Evolutionary conservation across 2,888 invertebrate species (phyloP), one percentile per base, ranked within the genome.

Genomic region (Drosophila basisetae): DNA sequence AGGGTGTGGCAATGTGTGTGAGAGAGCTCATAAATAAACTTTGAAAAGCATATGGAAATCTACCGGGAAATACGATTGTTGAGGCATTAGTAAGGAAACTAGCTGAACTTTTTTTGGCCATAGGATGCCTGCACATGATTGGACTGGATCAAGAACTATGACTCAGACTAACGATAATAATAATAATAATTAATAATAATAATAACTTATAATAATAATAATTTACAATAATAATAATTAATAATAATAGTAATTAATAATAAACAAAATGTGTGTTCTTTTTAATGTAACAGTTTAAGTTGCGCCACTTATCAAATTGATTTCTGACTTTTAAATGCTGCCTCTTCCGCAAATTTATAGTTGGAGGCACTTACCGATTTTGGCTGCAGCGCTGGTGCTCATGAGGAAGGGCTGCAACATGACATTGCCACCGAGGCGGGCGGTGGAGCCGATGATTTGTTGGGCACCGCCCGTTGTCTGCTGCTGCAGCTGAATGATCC

Each of bases 371-470:
- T 82, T 75, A 93, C 93, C 93, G 68, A 93, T 91, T 78, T 93
- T 93, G 7, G 85, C 87, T 4, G 82, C 84, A 9, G 82, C 82
- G 2, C 91, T 81, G 16, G 93, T 86, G 78, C 93, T 93, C 69
- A 94, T 92, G 25, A 93, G 91, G 41, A 94, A 92, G 4, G 94
- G 94, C 67, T 93, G 93, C 22, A 93, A 63, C 93, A 94, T 93
- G 6, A 93, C 89, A 82, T 93, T 93, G 13, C 91, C 92, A 0
- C 92, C 81, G 30, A 93, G 82, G 2, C 93, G 92, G 0, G 92
- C 90, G 2, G 91, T 84, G 0, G 92, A 82, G 0, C 93, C 92
- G 13, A 93, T 92, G 6, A 93, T 91, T 73, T 93, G 93, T 47
- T 93, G 92, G 0, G 91, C 73, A 0, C 92, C 84, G 18, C 90